Base-by-base conservation (phyloP, 2,797 vertebrate genomes). In the Cossypha polioptera region DNA sequence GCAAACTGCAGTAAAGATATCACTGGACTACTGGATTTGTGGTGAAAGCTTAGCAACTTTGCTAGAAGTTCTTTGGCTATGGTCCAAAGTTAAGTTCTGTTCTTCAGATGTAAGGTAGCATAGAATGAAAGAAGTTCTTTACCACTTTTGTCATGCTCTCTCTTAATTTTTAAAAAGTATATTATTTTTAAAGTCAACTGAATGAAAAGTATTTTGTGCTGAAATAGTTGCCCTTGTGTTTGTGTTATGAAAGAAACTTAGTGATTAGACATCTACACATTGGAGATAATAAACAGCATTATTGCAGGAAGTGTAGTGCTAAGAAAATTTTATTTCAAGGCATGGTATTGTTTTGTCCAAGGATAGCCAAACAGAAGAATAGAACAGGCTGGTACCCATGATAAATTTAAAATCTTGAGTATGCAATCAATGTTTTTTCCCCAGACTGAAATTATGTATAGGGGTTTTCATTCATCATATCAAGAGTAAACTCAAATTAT, bases 31-130 rank as follows among this genome's bases (percentile, higher is more conserved):
- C 36, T 80, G 43, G n/a, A 53, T 86, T 90, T 92, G 57, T 87
- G 50, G 74, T 87, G 78, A 73, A 92, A 95, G 16, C 80, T 87
- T 95, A 95, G 18, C 72, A 92, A 74, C 71, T 71, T 76, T 84
- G 10, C 50, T 62, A 25, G 33, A 91, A 90, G 35, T 51, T 58
- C 90, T 88, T 90, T 68, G 86, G 83, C 71, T 90, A 1, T 47
- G 47, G 74, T 80, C 48, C 75, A 68, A 69, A 79, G 20, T 61
- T 58, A 73, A 73, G 43, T 40, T 91, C 4, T 77, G 2, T 45
- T 57, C 55, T 57, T 58, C 38, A 63, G 24, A 38, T 26, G 4
- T 71, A 53, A 86, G 24, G 18, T 73, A 66, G 38, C 48, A 8
- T 11, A 57, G 42, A 68, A 7, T 21, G 8, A 67, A 45, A 48